Evolutionary conservation across 2,113 vertebrate species (phyloP).

Genomic region (Oryzias woworae): DNA sequence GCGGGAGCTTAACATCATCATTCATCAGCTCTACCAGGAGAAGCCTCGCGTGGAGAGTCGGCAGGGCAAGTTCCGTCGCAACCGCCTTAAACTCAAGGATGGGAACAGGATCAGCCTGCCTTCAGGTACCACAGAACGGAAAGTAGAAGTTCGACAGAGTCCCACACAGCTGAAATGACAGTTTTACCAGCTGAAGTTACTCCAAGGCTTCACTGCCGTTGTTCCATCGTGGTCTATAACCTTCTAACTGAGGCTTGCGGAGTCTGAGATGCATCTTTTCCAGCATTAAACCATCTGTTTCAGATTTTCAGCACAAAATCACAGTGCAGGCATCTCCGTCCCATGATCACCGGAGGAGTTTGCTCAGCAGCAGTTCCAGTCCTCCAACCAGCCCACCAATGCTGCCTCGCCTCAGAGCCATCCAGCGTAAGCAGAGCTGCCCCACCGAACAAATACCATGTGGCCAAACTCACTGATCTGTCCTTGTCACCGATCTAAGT

Average conservation of each 20-base stretch:
- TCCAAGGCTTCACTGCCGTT: neutral
- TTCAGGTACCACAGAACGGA: slow-evolving; percentile 81
- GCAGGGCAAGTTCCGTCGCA: slow-evolving; percentile 94
- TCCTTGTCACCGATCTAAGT: neutral
- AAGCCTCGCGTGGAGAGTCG: slow-evolving; percentile 93
- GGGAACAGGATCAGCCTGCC: slow-evolving; percentile 96
- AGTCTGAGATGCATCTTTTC: neutral
- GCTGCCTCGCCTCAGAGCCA: slow-evolving; percentile 92
- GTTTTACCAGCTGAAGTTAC: neutral
- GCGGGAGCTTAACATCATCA: slow-evolving; percentile 95
- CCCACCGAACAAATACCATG: too few species aligned
- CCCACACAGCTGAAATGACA: neutral
- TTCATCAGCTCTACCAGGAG: slow-evolving; percentile 96
- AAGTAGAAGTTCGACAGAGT: neutral
- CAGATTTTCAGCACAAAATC: slow-evolving; percentile 99
- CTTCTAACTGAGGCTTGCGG: neutral
- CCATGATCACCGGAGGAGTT: slow-evolving; percentile 90
- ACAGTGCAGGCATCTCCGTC: slow-evolving; percentile 97
- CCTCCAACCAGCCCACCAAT: slow-evolving; percentile 92
- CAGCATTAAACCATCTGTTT: neutral
- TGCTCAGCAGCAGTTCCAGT: slow-evolving; percentile 87
- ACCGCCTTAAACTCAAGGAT: slow-evolving; percentile 90
- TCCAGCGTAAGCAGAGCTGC: slow-evolving; percentile 84
- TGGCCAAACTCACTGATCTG: too few species aligned
- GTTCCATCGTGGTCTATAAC: neutral